phyloP scores from a whole-genome alignment of 2,113 vertebrate genomes.

The Porphyrio hochstetteri region DNA sequence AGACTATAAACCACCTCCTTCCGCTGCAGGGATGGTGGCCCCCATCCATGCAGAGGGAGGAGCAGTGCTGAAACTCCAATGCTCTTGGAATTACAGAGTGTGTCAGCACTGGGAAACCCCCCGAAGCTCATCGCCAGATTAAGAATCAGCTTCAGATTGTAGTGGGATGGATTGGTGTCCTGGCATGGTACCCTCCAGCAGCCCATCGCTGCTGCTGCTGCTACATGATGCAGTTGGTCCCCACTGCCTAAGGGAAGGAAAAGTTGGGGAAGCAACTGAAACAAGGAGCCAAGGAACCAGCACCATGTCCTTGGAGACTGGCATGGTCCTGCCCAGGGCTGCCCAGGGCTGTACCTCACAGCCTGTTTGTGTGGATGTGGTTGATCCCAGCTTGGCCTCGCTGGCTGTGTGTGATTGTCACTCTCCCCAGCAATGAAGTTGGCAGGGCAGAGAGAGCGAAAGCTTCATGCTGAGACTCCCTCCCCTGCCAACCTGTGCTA shows the following conservation, averaged over 20 bases:
- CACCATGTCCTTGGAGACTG: neutral
- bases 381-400: neutral
- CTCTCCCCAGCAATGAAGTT: neutral
- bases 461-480: neutral
- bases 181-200: neutral
- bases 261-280: neutral
- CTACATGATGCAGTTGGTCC: neutral
- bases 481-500: neutral
- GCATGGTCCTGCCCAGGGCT: neutral
- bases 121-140: conserved; percentile 2
- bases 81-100: neutral
- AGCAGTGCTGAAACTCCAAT: neutral
- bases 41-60: neutral
- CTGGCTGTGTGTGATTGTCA: neutral
- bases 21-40: conserved; percentile 12
- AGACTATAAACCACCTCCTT: conserved; percentile 32
- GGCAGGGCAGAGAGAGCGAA: neutral
- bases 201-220: neutral
- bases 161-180: neutral
- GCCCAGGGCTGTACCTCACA: neutral
- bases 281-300: neutral
- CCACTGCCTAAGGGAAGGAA: neutral
- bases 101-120: conserved; percentile 37
- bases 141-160: conserved; percentile 37
- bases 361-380: neutral